Conservation (phyloP, 2,113 vertebrate genomes). For the Rhegmatorhina hoffmannsi region DNA sequence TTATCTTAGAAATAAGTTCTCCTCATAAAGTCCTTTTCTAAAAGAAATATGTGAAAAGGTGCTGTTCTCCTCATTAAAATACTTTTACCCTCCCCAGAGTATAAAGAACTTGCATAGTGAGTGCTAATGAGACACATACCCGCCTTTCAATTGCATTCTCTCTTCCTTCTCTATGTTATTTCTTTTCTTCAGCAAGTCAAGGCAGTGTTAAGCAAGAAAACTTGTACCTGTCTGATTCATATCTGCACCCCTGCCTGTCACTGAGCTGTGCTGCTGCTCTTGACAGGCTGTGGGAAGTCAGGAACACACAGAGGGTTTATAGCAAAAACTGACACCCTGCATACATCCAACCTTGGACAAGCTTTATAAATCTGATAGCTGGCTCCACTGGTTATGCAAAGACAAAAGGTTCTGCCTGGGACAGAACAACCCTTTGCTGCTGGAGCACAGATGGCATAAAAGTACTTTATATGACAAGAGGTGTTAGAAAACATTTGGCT, state of each 20-base stretch:
- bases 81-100: neutral
- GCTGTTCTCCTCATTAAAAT: neutral
- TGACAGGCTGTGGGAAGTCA: neutral
- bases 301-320: neutral
- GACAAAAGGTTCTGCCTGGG: conserved; percentile 17
- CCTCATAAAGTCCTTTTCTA: neutral
- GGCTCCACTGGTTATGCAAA: neutral
- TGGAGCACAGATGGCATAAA: neutral
- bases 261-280: neutral
- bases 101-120: neutral
- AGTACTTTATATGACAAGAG: neutral
- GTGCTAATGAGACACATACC: neutral
- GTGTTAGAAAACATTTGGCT: neutral
- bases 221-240: neutral
- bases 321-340: neutral
- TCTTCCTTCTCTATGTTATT: neutral
- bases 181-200: neutral
- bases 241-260: neutral
- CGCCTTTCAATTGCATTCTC: neutral
- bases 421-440: neutral
- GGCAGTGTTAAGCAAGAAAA: neutral
- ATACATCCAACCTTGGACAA: neutral
- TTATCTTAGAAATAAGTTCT: neutral
- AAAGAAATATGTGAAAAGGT: neutral
- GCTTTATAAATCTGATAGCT: neutral